phyloP scores from a whole-genome alignment of 2,888 invertebrate genomes.

The Carabus problematicus region DNA sequence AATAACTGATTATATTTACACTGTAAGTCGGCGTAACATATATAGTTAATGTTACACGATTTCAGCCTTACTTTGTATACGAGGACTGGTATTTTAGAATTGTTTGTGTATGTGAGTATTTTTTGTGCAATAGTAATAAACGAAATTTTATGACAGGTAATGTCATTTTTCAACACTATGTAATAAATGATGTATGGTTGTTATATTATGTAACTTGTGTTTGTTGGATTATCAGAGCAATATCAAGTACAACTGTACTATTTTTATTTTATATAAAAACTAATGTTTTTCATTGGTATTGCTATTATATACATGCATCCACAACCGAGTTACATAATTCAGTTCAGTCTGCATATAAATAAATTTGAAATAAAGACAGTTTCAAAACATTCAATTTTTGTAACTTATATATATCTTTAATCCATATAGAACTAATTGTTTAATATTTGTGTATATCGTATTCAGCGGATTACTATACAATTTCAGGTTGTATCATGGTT shows the following conservation, averaged over 20 bases:
- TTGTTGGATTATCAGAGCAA: background rate
- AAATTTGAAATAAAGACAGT: constrained; percentile 30
- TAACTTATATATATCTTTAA: background rate
- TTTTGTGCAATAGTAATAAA: constrained; percentile 39
- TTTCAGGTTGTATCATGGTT: background rate
- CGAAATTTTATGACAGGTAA: background rate
- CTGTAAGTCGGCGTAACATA: constrained; percentile 27
- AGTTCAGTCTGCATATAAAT: constrained; percentile 8
- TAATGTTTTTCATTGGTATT: too few species aligned
- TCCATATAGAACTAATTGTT: too few species aligned
- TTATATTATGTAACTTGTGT: constrained; percentile 18
- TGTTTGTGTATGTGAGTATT: constrained; percentile 38
- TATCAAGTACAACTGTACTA: constrained; percentile 2
- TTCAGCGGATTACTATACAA: too few species aligned
- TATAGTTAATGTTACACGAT: constrained; percentile 32
- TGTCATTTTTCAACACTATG: too few species aligned
- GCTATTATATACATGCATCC: too few species aligned
- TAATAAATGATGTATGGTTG: constrained; percentile 31
- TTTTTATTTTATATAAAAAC: too few species aligned
- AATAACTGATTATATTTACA: constrained; percentile 38
- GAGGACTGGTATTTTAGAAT: constrained; percentile 37
- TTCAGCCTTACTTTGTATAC: constrained; percentile 42
- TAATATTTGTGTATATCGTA: too few species aligned
- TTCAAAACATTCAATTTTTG: background rate
- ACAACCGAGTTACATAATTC: too few species aligned